Percentiles rank a stretch among this genome's conserved stretches.
Conservation (phyloP, 1,140 invertebrate species). For the Conus ventricosus region DNA sequence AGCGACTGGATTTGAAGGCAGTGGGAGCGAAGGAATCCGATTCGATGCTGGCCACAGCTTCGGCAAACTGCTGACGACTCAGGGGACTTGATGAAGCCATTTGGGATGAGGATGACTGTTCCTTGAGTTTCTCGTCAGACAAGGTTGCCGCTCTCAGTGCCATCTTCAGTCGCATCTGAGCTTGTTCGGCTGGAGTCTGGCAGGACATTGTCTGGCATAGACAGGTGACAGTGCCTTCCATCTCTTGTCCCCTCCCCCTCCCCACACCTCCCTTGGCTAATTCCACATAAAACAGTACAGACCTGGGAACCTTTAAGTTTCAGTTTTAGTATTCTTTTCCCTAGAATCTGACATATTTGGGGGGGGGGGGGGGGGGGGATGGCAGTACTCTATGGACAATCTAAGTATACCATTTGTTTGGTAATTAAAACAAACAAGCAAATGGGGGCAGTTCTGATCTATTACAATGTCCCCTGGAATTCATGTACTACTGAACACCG, state of each 20-base stretch:
- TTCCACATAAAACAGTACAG: no score
- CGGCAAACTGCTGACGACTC: slow-evolving; percentile 22
- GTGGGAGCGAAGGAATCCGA: slow-evolving; percentile 24
- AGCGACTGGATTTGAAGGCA: slow-evolving; percentile 27
- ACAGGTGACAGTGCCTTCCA: background rate
- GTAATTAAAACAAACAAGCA: no score
- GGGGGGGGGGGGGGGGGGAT: no score
- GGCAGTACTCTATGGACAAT: no score
- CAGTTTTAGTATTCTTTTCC: no score
- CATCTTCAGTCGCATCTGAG: slow-evolving; percentile 22
- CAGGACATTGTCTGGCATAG: background rate
- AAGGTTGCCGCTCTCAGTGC: slow-evolving; percentile 4
- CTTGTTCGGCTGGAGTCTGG: slow-evolving; percentile 32
- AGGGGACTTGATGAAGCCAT: background rate
- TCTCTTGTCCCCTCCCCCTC: background rate
- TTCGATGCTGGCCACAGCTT: slow-evolving; percentile 29
- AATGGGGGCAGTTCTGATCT: no score
- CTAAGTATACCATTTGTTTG: no score
- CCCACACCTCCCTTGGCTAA: no score
- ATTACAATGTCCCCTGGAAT: no score
- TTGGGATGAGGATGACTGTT: background rate
- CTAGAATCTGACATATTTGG: no score
- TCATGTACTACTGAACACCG: no score
- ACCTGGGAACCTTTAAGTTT: no score
- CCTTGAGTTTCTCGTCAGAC: slow-evolving; percentile 24